Conservation (phyloP, 2,113 vertebrate genomes). For the Myrmophylax atrothorax region DNA sequence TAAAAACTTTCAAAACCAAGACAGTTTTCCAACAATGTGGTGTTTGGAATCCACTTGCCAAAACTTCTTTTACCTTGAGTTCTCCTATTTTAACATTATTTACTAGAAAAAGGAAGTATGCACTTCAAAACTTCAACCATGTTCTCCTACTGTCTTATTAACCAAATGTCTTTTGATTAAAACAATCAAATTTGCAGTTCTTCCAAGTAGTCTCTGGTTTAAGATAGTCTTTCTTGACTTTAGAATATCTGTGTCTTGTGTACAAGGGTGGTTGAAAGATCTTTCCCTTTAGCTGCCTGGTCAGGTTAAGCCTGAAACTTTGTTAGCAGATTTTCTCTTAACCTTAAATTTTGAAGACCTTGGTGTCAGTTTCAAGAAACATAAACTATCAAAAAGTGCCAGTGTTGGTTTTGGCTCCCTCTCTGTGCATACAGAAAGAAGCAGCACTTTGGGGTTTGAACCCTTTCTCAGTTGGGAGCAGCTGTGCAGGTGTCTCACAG, state of each 20-base stretch:
- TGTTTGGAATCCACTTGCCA: neutral
- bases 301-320: neutral
- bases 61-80: neutral
- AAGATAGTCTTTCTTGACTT: neutral
- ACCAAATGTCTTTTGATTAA: neutral
- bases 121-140: neutral
- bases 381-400: neutral
- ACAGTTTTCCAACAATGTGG: neutral
- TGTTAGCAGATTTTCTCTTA: neutral
- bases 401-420: neutral
- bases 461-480: neutral
- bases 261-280: neutral
- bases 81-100: neutral
- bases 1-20: neutral
- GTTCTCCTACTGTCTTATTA: neutral
- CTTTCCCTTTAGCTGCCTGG: neutral
- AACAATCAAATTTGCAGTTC: neutral
- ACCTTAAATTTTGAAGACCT: neutral
- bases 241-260: neutral
- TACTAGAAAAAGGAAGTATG: neutral
- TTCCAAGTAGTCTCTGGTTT: neutral
- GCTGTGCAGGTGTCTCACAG: neutral
- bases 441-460: neutral
- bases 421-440: neutral
- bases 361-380: neutral